Conservation (phyloP, 2,797 vertebrate species). For the Pseudochirops corinnae region DNA sequence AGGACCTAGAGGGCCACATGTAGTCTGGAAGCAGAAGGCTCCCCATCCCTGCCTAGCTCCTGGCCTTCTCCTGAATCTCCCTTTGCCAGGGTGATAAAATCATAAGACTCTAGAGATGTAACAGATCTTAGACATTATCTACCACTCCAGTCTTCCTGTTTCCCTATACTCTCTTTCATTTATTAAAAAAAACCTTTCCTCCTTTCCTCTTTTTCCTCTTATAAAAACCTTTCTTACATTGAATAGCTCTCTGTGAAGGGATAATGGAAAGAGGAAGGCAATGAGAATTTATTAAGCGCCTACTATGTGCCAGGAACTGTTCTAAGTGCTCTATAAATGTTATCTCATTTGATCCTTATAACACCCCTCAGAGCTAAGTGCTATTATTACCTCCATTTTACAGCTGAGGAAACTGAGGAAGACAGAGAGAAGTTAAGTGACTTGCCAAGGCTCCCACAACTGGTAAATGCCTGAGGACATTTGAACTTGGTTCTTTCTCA, state of each 20-base stretch:
- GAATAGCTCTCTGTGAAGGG: neutral
- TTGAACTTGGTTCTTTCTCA: neutral
- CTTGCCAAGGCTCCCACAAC: neutral
- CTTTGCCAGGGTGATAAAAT: neutral
- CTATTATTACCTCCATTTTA: neutral
- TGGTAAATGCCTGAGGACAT: neutral
- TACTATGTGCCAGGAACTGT: neutral
- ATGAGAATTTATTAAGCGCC: neutral
- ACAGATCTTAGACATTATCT: neutral
- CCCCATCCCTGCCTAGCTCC: neutral
- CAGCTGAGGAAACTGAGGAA: neutral
- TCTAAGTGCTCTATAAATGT: neutral
- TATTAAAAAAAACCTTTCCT: neutral
- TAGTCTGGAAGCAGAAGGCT: no score
- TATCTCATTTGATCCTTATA: neutral
- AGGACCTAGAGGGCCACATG: no score
- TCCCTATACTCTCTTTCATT: neutral
- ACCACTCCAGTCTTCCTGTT: neutral
- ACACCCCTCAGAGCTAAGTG: neutral
- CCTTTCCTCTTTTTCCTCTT: neutral
- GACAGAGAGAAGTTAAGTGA: neutral
- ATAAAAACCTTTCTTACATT: neutral
- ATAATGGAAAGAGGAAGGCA: neutral
- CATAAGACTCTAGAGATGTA: neutral
- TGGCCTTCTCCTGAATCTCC: neutral